Evolutionary conservation across 1,140 invertebrate species (phyloP), one percentile per base, ranked within the genome.

Genomic region (Ditylenchus dipsaci): DNA sequence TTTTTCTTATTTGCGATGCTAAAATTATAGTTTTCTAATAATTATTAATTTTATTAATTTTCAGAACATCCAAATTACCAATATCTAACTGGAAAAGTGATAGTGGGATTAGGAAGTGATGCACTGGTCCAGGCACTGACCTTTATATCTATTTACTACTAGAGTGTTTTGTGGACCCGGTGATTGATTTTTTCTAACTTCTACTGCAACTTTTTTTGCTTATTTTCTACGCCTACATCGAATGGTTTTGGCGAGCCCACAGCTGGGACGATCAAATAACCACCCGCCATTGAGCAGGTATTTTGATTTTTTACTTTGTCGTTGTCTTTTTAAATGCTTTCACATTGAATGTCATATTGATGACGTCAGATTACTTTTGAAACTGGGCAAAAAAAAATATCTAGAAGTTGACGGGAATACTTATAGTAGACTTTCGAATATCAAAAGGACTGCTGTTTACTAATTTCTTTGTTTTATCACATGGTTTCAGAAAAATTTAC

Each of bases 171-270:
- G 23, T 53, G n/a, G 49, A 53, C 23, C 49, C 49, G 49, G 49
- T 53, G 49, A 53, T 53, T 53, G n/a, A 19, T 53, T 7, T 26
- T 53, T 19, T 53, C 23, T 19, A 26, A 53, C 49, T 11, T 38
- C 33, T 38, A 11, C 33, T 38, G 11, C n/a, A n/a, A 45, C n/a
- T 7, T 53, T 53, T 53, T 53, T 53, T 21, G n/a, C n/a, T n/a
- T 45, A 53, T 15, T 53, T 19, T 15, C 49, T 7, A 19, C n/a
- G 49, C 3, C 49, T 26, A 43, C 63, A 64, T 8, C 56, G 23
- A 23, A 29, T 64, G 63, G 63, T 45, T 17, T 64, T 38, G 38
- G 26, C 26, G 27, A 64, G 63, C 27, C 63, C 63, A 38, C 30
- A 58, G 63, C 63, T 38, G n/a, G 33, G 49, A 19, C 49, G 49